Evolutionary conservation across 2,888 invertebrate genomes (phyloP).

Genomic region (Ryuthela nishihirai): DNA sequence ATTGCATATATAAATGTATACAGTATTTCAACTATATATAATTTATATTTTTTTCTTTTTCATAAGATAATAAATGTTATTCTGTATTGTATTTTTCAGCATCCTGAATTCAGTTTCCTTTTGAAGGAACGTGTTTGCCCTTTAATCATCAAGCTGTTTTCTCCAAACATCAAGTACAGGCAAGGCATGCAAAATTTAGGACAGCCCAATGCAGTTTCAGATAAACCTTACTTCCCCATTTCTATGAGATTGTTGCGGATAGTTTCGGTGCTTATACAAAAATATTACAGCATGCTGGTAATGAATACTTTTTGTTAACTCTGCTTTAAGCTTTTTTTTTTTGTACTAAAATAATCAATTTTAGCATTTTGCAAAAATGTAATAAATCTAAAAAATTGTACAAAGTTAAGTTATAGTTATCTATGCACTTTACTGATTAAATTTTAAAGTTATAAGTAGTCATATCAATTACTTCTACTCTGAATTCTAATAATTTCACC

Average conservation of each 20-base stretch:
- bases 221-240: conserved; percentile 94
- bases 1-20: not conserved
- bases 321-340: too few relatives aligned
- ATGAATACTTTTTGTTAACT: too few relatives aligned
- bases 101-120: conserved; percentile 88
- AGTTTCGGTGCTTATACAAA: conserved; percentile 87
- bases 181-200: conserved; percentile 44
- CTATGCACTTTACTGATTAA: too few relatives aligned
- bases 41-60: conserved; percentile 40
- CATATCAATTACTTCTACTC: too few relatives aligned
- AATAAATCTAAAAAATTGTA: too few relatives aligned
- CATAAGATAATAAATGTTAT: not conserved
- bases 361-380: too few relatives aligned
- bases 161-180: conserved; percentile 96
- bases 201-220: conserved; percentile 58
- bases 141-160: conserved; percentile 95
- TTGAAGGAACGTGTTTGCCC: conserved; percentile 97
- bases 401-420: too few relatives aligned
- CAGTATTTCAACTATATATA: conserved; percentile 6
- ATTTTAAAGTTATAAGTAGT: too few relatives aligned
- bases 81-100: conserved; percentile 56
- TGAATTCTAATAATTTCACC: too few relatives aligned
- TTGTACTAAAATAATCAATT: too few relatives aligned
- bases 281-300: conserved; percentile 85
- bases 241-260: conserved; percentile 90